These are phyloP conservation scores for Noturus placidus DNA, from an alignment of 2,113 vertebrate genomes.

Conservation along the genomic window DNA sequence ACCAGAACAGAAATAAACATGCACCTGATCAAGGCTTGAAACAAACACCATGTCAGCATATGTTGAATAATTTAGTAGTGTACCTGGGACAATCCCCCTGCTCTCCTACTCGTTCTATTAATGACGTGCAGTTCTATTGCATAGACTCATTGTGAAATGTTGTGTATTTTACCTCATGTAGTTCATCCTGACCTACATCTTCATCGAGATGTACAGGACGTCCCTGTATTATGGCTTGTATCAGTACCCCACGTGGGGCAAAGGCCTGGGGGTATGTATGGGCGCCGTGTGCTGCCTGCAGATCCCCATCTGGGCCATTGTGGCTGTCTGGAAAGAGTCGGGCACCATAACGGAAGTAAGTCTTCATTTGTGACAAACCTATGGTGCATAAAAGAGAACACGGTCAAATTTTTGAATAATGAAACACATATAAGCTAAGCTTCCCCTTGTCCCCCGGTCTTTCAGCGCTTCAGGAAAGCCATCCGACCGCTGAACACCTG, in stretches of 20 bases:
- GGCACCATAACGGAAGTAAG: conserved; percentile 79
- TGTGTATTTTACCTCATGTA: conserved; percentile 50
- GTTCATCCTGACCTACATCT: conserved; percentile 80
- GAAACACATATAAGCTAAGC: background rate
- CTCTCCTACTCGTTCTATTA: background rate
- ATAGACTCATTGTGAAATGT: background rate
- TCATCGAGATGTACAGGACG: conserved; percentile 78
- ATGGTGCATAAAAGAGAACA: background rate
- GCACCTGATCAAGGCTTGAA: conserved; percentile 1
- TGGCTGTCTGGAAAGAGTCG: conserved; percentile 74
- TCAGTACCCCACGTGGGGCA: conserved; percentile 75
- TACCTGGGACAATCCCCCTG: conserved; percentile 18
- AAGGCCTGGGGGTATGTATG: conserved; percentile 76
- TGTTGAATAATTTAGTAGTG: conserved; percentile 42
- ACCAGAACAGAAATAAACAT: conserved; percentile 1
- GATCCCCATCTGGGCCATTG: conserved; percentile 76
- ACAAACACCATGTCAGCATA: conserved; percentile 24
- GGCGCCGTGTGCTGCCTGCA: conserved; percentile 76
- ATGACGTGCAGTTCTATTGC: background rate
- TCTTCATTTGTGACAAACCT: conserved; percentile 9
- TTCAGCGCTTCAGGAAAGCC: conserved; percentile 76
- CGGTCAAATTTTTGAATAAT: background rate
- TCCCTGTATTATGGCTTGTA: conserved; percentile 74
- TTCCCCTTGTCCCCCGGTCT: background rate
- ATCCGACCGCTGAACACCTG: conserved; percentile 77